A percentile compares a stretch with the other conserved stretches of the same genome.
phyloP scores from a whole-genome alignment of 2,888 invertebrate genomes.

The Sinopyrophorus schimmeli region DNA sequence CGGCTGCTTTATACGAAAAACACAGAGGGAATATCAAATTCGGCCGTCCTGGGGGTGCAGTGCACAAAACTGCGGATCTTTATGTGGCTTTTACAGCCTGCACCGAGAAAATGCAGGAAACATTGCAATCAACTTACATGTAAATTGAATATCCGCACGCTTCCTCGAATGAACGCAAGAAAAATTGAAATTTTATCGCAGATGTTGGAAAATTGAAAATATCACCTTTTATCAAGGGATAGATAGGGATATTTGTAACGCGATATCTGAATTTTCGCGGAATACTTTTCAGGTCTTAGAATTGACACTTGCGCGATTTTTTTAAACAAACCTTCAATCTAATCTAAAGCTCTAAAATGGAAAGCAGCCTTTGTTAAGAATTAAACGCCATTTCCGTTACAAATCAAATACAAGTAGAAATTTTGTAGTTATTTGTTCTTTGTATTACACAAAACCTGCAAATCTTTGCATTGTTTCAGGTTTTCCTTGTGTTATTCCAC shows the following conservation, averaged over 20 bases:
- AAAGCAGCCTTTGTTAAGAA: no score
- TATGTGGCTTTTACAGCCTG: slow-evolving; percentile 23
- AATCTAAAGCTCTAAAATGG: no score
- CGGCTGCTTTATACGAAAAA: slow-evolving; percentile 22
- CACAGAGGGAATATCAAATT: slow-evolving; percentile 25
- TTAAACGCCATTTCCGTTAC: no score
- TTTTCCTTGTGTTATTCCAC: no score
- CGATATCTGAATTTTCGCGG: slow-evolving; percentile 10
- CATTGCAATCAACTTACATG: slow-evolving; percentile 25
- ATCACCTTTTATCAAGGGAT: slow-evolving; percentile 8
- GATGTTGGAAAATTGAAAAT: slow-evolving; percentile 17
- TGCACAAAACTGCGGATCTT: slow-evolving; percentile 14
- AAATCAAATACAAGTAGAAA: no score
- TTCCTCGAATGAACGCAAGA: slow-evolving; percentile 14
- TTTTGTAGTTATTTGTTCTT: no score
- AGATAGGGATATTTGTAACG: slow-evolving; percentile 10
- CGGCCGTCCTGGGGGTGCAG: slow-evolving; percentile 23
- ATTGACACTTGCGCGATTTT: no score
- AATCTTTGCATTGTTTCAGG: no score
- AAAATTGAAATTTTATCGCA: slow-evolving; percentile 26
- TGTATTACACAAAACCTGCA: no score
- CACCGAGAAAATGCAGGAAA: slow-evolving; percentile 24
- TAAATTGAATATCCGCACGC: slow-evolving; percentile 22
- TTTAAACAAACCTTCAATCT: no score
- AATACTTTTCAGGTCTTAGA: no score